Evolutionary conservation across 2,113 vertebrate species (phyloP).

Genomic region (Apteryx mantelli): DNA sequence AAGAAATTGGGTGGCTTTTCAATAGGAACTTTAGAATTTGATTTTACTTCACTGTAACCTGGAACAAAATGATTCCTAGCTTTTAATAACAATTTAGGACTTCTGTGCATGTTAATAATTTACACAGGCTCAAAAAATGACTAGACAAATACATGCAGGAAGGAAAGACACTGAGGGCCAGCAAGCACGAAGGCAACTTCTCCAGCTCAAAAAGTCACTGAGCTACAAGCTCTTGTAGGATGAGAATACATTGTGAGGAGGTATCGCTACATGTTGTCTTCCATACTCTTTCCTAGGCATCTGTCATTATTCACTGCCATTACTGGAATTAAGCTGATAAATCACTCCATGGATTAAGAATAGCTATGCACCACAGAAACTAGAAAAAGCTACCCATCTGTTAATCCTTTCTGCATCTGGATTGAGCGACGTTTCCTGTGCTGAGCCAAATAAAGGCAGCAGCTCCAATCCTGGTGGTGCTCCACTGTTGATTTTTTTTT

Average conservation of each 20-base stretch:
- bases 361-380: not conserved
- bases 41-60: not conserved
- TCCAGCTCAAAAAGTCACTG: not conserved
- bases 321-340: not conserved
- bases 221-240: not conserved
- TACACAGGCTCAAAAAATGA: not conserved
- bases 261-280: accelerated
- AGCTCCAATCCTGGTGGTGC: not conserved
- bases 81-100: not conserved
- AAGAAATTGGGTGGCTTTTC: not conserved
- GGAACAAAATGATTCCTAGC: not conserved
- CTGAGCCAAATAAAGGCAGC: not conserved
- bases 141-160: not conserved
- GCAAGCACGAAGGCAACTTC: not conserved
- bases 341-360: not conserved
- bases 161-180: accelerated
- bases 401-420: not conserved
- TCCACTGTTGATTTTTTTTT: accelerated
- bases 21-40: not conserved
- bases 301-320: not conserved
- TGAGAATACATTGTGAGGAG: not conserved
- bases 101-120: not conserved
- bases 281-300: not conserved
- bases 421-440: not conserved
- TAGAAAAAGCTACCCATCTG: not conserved